Base-by-base conservation (phyloP, 2,113 vertebrate genomes). In the Scortum barcoo region DNA sequence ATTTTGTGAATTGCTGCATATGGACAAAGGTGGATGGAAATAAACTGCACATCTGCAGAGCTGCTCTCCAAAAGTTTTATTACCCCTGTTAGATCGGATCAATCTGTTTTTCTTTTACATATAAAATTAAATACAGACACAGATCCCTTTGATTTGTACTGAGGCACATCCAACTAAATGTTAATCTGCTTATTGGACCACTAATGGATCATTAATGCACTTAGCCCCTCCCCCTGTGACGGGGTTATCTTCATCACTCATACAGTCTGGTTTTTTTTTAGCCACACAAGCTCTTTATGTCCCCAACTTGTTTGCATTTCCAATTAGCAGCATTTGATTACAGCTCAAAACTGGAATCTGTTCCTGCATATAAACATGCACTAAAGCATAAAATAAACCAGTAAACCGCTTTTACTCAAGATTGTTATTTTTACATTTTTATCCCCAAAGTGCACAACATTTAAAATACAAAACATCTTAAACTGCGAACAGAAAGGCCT, bases 161-260 rank as follows among this genome's bases (percentile, higher is more conserved):
- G 17, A 7, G 24, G 33, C 51, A 28, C 50, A 63, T 46, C 20
- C 36, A 72, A 30, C 74, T 81, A 30, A 63, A 76, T 74, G 40
- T 86, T 89, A 80, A 88, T 80, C 79, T 67, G 24, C 73, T 88
- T 80, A 78, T 28, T 24, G 24, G 10, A 33, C 40, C 80, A 54
- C 74, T 66, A 65, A 67, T 69, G 58, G 71, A 24, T 84, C 78
- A 72, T 86, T 80, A 81, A 62, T 24, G 51, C 65, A 70, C 56
- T 68, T 67, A 78, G 11, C 56, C 60, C 60, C 48, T 36, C 62
- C 54, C 61, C 62, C n/a, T 0, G 0, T 33, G 17, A 26, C 53
- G 40, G n/a, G 1, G 46, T 66, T 46, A 48, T 58, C 62, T 72
- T 58, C 26, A 66, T 61, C 57, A 42, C 65, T 77, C 72, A 67